Evolutionary conservation across 2,888 invertebrate genomes (phyloP), one percentile per base, ranked within the genome.

Genomic region (Habroteleia sp.): DNA sequence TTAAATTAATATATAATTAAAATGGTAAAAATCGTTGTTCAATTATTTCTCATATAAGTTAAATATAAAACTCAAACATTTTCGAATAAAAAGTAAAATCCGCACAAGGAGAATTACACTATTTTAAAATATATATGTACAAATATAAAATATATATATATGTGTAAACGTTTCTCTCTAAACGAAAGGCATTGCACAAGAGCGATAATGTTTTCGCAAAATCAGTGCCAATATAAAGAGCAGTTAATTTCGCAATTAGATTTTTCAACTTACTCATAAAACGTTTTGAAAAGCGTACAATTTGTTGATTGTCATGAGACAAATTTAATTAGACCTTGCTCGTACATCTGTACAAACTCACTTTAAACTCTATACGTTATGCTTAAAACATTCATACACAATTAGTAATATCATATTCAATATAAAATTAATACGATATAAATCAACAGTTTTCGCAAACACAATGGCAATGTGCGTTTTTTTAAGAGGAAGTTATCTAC

Each of bases 321-420:
- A 17, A 10, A 42, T 62, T 66, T 52, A 66, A 66, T 74, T 62
- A 74, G 54, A 56, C 48, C 46, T 39, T 16, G 10, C 41, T 7
- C 25, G 17, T 27, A 29, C 39, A 25, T 10, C 52, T 17, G 23
- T 48, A 31, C 35, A 62, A 71, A 73, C 41, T 68, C 65, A 39
- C 54, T 63, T 35, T 8, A 54, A 76, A 72, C 58, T 72, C 69
- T 33, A 71, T 62, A 58, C 48, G 13, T 7, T 31, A 29, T 58
- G 65, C 60, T 65, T 54, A 48, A 66, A 73, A 58, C 62, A 56
- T 69, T 56, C 60, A n/a, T n/a, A n/a, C n/a, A n/a, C n/a, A 69
- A 75, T 71, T 77, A 75, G 39, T 62, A 60, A 44, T 52, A 58
- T 62, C 71, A 63, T 44, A 50, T 77, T 66, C 62, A 31, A 69